phyloP scores from a whole-genome alignment of 2,113 vertebrate species.

The Ranitomeya variabilis region DNA sequence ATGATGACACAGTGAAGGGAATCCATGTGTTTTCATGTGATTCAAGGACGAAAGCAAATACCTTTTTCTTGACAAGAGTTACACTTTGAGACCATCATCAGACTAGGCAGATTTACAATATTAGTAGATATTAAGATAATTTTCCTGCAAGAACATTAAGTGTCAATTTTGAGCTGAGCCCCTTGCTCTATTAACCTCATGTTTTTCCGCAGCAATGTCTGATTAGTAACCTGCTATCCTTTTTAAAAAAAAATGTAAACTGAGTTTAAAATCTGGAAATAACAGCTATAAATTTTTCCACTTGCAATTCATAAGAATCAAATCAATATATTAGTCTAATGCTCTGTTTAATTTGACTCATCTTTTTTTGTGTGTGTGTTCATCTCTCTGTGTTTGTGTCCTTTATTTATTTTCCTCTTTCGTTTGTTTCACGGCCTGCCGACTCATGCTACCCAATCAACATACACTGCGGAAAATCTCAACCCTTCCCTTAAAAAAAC shows the following conservation, averaged over 20 bases:
- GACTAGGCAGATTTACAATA: too few species aligned
- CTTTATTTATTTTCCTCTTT: constrained; percentile 71
- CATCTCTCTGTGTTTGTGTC: constrained; percentile 34
- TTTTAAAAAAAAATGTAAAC: not conserved
- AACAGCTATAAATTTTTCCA: constrained; percentile 6
- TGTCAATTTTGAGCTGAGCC: not conserved
- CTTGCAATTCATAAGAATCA: not conserved
- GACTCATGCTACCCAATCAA: constrained; percentile 82
- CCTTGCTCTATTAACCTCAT: not conserved
- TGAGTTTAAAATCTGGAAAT: constrained; percentile 7
- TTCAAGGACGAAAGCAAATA: too few species aligned
- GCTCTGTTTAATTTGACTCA: constrained; percentile 34
- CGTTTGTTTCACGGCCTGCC: constrained; percentile 76
- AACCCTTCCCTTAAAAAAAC: not conserved
- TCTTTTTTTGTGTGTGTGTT: constrained; percentile 32
- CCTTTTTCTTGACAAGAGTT: too few species aligned
- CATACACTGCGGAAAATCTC: constrained; percentile 77
- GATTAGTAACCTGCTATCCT: not conserved
- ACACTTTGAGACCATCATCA: too few species aligned
- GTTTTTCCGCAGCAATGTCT: not conserved
- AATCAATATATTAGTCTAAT: not conserved
- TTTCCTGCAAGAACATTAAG: not conserved
- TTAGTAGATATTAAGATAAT: not conserved
- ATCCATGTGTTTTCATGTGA: too few species aligned
- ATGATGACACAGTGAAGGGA: too few species aligned